These are phyloP conservation scores for Drosophila paulistorum DNA, from an alignment of 1,140 invertebrate species.

Conservation along the genomic window DNA sequence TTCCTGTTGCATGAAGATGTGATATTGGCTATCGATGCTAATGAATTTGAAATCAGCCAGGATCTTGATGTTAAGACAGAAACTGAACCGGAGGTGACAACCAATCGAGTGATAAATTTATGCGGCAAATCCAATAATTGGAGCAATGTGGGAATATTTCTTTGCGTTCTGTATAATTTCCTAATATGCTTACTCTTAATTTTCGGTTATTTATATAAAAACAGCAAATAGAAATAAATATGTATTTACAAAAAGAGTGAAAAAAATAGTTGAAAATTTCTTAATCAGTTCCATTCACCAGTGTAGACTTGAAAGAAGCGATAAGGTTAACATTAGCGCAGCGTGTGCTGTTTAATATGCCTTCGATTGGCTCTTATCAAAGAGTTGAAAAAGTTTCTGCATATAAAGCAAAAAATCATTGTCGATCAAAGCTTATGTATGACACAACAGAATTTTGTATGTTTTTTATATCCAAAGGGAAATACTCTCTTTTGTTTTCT, in stretches of 20 bases:
- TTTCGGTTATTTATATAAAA: conserved; percentile 19
- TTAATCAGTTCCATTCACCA: too few species aligned
- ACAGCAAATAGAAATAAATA: conserved; percentile 23
- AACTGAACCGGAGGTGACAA: neutral
- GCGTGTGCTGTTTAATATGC: too few species aligned
- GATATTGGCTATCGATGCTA: conserved; percentile 20
- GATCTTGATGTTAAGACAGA: neutral
- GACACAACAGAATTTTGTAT: too few species aligned
- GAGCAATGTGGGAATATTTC: conserved; percentile 28
- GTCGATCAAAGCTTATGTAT: too few species aligned
- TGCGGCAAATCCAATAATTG: conserved; percentile 32
- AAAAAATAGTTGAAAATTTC: too few species aligned
- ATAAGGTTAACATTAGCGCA: too few species aligned
- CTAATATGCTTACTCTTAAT: conserved; percentile 44
- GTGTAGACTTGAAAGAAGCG: too few species aligned
- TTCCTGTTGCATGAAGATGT: conserved; percentile 6
- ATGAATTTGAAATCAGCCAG: neutral
- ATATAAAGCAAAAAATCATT: too few species aligned
- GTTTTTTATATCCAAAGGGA: too few species aligned
- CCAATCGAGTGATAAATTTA: neutral
- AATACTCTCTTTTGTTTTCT: too few species aligned
- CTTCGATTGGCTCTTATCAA: too few species aligned
- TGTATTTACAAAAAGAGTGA: neutral
- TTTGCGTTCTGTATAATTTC: conserved; percentile 53
- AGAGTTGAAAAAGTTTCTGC: too few species aligned